These are phyloP conservation scores for Daktulosphaira vitifoliae DNA, from an alignment of 1,140 invertebrate species.

Conservation along the genomic window DNA sequence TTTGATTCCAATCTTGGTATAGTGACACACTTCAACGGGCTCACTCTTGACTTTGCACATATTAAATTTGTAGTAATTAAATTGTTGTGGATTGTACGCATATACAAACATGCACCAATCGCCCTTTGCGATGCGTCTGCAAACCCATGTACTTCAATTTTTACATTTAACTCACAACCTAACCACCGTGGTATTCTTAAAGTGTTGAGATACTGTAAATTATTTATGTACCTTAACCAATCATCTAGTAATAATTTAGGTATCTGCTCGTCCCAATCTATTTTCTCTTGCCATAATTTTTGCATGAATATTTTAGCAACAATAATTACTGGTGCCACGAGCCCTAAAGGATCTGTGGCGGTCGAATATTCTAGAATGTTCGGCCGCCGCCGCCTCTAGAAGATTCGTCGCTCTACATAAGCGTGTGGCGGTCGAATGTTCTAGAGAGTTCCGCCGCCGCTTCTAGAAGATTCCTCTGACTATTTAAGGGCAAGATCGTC, in stretches of 20 bases:
- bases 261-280: conserved; percentile 45
- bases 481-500: too few species aligned
- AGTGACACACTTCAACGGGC: conserved; percentile 40
- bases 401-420: too few species aligned
- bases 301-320: conserved; percentile 45
- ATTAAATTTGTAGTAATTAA: conserved; percentile 36
- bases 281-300: conserved; percentile 42
- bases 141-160: conserved; percentile 2
- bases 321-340: conserved; percentile 42
- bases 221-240: conserved; percentile 35
- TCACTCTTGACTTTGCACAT: conserved; percentile 41
- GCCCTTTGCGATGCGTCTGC: conserved; percentile 14
- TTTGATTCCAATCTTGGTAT: conserved; percentile 44
- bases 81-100: neutral
- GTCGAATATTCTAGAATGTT: too few species aligned
- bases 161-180: neutral
- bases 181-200: neutral
- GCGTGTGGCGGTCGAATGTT: too few species aligned
- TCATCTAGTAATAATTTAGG: conserved; percentile 35
- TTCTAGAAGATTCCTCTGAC: too few species aligned
- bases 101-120: conserved; percentile 27
- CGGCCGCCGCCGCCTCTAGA: too few species aligned
- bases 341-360: conserved; percentile 46
- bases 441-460: too few species aligned
- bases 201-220: neutral